Evolutionary conservation across 2,113 vertebrate genomes (phyloP).

Genomic region (Xerus inauris): DNA sequence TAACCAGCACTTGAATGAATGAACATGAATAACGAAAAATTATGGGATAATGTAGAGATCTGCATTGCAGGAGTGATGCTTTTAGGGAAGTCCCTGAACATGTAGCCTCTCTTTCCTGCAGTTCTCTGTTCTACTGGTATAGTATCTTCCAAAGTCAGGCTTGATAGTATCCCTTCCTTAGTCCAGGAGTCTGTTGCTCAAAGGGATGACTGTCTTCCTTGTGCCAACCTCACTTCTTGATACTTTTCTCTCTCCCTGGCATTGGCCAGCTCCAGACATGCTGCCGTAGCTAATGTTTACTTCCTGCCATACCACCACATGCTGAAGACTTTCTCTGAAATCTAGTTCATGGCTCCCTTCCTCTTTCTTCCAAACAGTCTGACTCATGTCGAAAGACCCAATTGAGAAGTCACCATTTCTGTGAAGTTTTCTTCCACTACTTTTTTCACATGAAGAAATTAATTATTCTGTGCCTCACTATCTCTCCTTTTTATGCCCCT

Average conservation of each 20-base stretch:
- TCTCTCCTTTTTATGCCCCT: not conserved
- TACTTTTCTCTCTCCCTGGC: not conserved
- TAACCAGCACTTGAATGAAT: not conserved
- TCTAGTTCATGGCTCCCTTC: not conserved
- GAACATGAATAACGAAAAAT: no score
- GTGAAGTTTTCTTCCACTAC: slow-evolving; percentile 36
- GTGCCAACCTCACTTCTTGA: not conserved
- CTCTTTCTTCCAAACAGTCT: slow-evolving; percentile 2
- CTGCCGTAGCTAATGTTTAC: not conserved
- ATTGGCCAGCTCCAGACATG: not conserved
- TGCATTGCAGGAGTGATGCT: slow-evolving; percentile 23
- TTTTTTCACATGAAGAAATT: slow-evolving; percentile 57
- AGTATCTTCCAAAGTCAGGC: slow-evolving; percentile 10
- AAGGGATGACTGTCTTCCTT: not conserved
- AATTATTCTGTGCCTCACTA: not conserved
- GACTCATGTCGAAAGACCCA: slow-evolving; percentile 45
- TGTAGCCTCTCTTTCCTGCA: not conserved
- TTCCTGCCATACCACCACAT: not conserved
- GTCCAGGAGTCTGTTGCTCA: not conserved
- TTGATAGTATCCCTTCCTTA: not conserved
- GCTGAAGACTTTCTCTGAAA: slow-evolving; percentile 38
- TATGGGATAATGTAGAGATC: not conserved
- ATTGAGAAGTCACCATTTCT: slow-evolving; percentile 44
- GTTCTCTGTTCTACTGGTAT: slow-evolving; percentile 1
- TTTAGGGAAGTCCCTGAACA: slow-evolving; percentile 24